These are phyloP conservation scores for Pygocentrus nattereri DNA, from an alignment of 2,797 vertebrate genomes.

Conservation along the genomic window DNA sequence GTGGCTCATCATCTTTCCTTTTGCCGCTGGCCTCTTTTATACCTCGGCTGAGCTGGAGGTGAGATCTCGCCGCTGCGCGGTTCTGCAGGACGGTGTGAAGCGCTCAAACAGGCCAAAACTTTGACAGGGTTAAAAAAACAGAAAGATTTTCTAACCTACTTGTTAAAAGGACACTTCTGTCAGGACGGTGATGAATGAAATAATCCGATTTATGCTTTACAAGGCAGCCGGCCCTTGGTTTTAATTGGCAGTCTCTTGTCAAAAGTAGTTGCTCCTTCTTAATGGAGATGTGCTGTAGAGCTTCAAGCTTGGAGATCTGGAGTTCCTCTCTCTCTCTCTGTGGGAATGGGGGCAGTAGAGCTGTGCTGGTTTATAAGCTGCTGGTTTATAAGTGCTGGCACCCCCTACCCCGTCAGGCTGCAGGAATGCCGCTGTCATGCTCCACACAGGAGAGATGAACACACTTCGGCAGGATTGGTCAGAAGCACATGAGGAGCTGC, in stretches of 20 bases:
- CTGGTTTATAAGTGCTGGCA: slow-evolving; percentile 24
- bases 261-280: slow-evolving; percentile 67
- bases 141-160: slow-evolving; percentile 67
- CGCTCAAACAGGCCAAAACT: slow-evolving; percentile 66
- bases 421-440: slow-evolving; percentile 61
- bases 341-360: slow-evolving; percentile 62
- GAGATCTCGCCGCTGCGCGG: slow-evolving; percentile 55
- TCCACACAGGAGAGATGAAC: slow-evolving; percentile 78
- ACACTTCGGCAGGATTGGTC: slow-evolving; percentile 72
- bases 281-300: slow-evolving; percentile 58
- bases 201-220: slow-evolving; percentile 68
- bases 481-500: slow-evolving; percentile 56
- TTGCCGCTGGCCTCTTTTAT: slow-evolving; percentile 61
- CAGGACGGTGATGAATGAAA: slow-evolving; percentile 72
- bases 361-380: slow-evolving; percentile 32
- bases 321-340: slow-evolving; percentile 21
- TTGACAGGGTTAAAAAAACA: slow-evolving; percentile 61
- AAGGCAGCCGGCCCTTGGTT: slow-evolving; percentile 59
- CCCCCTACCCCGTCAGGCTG: slow-evolving; percentile 27
- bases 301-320: slow-evolving; percentile 45
- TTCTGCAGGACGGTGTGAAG: slow-evolving; percentile 67
- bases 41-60: slow-evolving; percentile 56
- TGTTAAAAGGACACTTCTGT: slow-evolving; percentile 70
- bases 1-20: slow-evolving; percentile 83
- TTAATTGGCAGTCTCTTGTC: slow-evolving; percentile 74